These are phyloP conservation scores for Muscina levida DNA, from an alignment of 2,888 invertebrate genomes.

Conservation along the genomic window DNA sequence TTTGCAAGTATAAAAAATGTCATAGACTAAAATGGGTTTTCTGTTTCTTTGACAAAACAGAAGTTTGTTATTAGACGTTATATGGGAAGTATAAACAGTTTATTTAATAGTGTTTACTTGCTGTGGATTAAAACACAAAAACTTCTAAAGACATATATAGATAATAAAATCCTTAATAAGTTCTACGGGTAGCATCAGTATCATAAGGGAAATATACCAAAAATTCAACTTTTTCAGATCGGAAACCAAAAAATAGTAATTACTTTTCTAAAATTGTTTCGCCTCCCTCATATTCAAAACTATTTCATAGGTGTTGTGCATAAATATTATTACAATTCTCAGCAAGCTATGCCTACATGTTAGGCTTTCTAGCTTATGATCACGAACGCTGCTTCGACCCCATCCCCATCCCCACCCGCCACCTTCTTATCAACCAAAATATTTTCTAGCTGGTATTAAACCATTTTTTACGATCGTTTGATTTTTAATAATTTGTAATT, in stretches of 20 bases:
- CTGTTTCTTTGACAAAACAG: background rate
- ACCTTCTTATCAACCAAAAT: too few relatives aligned
- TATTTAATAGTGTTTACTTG: background rate
- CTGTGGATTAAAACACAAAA: background rate
- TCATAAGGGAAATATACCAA: too few relatives aligned
- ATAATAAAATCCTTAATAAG: background rate
- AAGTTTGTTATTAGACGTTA: slow-evolving; percentile 9
- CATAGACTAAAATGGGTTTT: background rate
- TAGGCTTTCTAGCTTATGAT: background rate
- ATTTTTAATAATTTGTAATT: slow-evolving; percentile 28
- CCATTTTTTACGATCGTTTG: slow-evolving; percentile 4
- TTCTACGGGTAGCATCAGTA: too few relatives aligned
- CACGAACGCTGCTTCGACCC: background rate
- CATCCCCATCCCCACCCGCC: too few relatives aligned
- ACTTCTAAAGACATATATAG: background rate
- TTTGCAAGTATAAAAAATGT: background rate
- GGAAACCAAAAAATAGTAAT: too few relatives aligned
- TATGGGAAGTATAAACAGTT: background rate
- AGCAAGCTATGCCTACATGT: slow-evolving; percentile 37
- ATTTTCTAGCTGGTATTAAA: background rate
- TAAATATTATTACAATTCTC: slow-evolving; percentile 22
- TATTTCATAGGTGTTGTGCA: slow-evolving; percentile 26
- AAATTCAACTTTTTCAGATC: too few relatives aligned
- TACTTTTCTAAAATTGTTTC: too few relatives aligned
- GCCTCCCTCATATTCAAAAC: too few relatives aligned